Conservation (phyloP, 2,797 vertebrate species). For the Mormyrus hasselquistii region DNA sequence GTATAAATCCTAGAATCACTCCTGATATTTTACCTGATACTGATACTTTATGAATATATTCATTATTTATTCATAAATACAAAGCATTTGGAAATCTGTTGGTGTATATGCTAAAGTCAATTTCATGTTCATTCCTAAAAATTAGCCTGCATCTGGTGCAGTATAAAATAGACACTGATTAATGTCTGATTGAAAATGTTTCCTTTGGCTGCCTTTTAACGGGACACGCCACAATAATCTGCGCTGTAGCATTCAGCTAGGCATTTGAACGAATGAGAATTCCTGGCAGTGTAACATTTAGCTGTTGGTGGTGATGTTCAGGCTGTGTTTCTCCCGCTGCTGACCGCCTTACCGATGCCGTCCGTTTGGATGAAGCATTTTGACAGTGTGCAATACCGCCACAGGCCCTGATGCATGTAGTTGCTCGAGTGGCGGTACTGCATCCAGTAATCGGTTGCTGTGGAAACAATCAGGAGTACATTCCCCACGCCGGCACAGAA, state of each 20-base stretch:
- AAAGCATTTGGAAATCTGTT: not conserved
- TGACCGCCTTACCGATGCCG: conserved; percentile 50
- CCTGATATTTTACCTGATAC: not conserved
- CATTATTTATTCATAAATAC: not conserved
- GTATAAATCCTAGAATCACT: not conserved
- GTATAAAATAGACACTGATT: not conserved
- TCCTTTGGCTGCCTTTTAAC: not conserved
- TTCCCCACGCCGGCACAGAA: conserved; percentile 68
- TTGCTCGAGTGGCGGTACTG: conserved; percentile 62
- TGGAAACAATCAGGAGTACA: conserved; percentile 72
- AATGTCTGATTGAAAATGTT: not conserved
- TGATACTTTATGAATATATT: not conserved
- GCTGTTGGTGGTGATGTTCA: not conserved
- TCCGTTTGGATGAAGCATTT: conserved; percentile 68
- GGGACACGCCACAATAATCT: not conserved
- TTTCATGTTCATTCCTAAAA: not conserved
- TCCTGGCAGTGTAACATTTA: not conserved
- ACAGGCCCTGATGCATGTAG: conserved; percentile 65
- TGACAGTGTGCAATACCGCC: conserved; percentile 58
- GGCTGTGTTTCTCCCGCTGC: not conserved
- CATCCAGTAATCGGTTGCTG: conserved; percentile 72
- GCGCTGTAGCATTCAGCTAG: not conserved
- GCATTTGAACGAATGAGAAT: not conserved
- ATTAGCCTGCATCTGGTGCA: not conserved
- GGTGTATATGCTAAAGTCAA: not conserved